Percentiles rank a stretch among this genome's conserved stretches.
Evolutionary conservation across 1,140 invertebrate species (phyloP).

Genomic region (Harpegnathos saltator): DNA sequence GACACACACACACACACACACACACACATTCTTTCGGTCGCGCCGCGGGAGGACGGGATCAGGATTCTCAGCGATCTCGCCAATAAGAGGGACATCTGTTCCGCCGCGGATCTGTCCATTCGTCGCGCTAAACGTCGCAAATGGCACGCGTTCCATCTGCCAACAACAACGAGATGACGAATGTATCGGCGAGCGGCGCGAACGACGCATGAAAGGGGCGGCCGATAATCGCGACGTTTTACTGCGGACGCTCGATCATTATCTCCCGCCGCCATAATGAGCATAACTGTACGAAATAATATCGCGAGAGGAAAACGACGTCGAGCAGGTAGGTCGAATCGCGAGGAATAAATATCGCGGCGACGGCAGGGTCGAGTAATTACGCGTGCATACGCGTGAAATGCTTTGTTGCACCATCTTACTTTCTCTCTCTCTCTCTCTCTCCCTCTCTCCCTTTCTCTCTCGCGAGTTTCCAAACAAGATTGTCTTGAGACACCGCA

Average conservation of each 20-base stretch:
- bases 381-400: background rate
- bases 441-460: no score
- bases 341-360: background rate
- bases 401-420: background rate
- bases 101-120: conserved; percentile 47
- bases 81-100: conserved; percentile 65
- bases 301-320: background rate
- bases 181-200: conserved; percentile 39
- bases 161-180: conserved; percentile 61
- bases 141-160: conserved; percentile 67
- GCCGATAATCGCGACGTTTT: background rate
- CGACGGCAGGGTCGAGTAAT: background rate
- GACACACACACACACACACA: no score
- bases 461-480: background rate
- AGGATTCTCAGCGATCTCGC: conserved; percentile 16
- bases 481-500: background rate
- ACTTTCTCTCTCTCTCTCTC: no score
- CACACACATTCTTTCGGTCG: conserved; percentile 1
- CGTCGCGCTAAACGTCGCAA: conserved; percentile 61
- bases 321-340: background rate
- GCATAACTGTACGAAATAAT: background rate
- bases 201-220: background rate
- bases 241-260: background rate
- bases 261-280: background rate
- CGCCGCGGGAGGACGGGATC: background rate